These are phyloP conservation scores for Anoplophora glabripennis DNA, from an alignment of 1,140 invertebrate species.

Conservation along the genomic window DNA sequence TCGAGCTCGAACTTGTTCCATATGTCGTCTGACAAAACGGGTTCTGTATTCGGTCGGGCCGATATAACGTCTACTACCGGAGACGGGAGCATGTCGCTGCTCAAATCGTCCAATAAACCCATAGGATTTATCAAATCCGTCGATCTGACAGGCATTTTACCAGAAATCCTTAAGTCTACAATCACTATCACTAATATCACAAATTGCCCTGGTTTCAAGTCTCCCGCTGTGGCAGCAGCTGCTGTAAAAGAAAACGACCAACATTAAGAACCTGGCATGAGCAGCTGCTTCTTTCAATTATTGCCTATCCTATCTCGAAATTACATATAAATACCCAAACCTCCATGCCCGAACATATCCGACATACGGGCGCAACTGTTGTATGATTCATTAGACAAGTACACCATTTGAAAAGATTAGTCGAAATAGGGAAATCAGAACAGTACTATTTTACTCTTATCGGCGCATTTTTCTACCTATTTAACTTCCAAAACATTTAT, in stretches of 20 bases:
- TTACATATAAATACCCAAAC: not conserved
- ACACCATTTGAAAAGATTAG: too few relatives aligned
- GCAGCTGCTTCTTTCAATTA: conserved; percentile 24
- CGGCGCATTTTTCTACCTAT: too few relatives aligned
- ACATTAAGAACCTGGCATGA: not conserved
- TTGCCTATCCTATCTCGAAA: not conserved
- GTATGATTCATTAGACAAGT: not conserved
- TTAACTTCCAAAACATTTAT: too few relatives aligned
- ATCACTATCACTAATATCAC: conserved; percentile 43
- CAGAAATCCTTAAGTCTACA: conserved; percentile 12
- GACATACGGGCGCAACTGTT: not conserved
- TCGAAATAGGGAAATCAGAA: not conserved
- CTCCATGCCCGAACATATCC: not conserved
- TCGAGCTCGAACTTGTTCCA: conserved; percentile 45
- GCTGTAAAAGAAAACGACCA: conserved; percentile 39
- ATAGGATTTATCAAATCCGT: conserved; percentile 1
- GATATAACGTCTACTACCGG: not conserved
- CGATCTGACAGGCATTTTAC: conserved; percentile 15
- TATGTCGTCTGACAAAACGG: conserved; percentile 37
- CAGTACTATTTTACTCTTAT: too few relatives aligned
- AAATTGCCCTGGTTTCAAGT: conserved; percentile 43
- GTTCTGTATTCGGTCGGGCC: not conserved
- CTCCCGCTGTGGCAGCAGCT: conserved; percentile 43
- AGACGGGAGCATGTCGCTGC: not conserved
- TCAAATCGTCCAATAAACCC: not conserved